Evolutionary conservation across 2,888 invertebrate species (phyloP), one percentile per base, ranked within the genome.

Genomic region (Biston stratarius): DNA sequence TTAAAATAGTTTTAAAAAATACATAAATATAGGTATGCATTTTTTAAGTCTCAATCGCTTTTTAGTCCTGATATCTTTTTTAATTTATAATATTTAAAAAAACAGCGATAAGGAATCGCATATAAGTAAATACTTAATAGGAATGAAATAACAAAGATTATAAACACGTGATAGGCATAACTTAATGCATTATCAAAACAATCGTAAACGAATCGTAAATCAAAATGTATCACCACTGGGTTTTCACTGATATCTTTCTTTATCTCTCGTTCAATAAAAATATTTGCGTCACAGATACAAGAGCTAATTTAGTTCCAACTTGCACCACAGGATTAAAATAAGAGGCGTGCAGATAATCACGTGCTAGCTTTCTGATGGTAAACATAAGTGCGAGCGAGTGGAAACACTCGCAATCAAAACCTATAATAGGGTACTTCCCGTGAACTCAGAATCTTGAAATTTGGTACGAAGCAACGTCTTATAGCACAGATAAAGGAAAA

Each of bases 201-300:
- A 67, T 69, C 83, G 82, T 82, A 86, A 84, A 81, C 79, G 77
- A 78, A 7, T 55, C 59, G 77, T 84, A 85, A 88, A 88, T 88
- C 86, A 84, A 82, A 82, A 83, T 79, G 83, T 86, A 88, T 84
- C 84, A 75, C 53, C 80, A 83, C 80, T 70, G 81, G 75, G 79
- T 80, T 73, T 70, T 38, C 48, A 11, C n/a, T n/a, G 24, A 24
- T 56, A 67, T 60, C 62, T 48, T 33, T 48, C 10, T 59, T 66
- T 59, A 67, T 67, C 51, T 57, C 7, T 5, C 15, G 36, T 10
- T 11, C 47, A 51, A 61, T 66, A 68, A 67, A 69, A 58, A 51
- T 44, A 42, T 6, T 42, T 14, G 61, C 57, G 61, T 61, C 61
- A 61, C 12, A 62, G 34, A 60, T 14, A 42, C 8, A n/a, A 24